Evolutionary conservation across 2,113 vertebrate species (phyloP).

Genomic region (Elephantulus edwardii): DNA sequence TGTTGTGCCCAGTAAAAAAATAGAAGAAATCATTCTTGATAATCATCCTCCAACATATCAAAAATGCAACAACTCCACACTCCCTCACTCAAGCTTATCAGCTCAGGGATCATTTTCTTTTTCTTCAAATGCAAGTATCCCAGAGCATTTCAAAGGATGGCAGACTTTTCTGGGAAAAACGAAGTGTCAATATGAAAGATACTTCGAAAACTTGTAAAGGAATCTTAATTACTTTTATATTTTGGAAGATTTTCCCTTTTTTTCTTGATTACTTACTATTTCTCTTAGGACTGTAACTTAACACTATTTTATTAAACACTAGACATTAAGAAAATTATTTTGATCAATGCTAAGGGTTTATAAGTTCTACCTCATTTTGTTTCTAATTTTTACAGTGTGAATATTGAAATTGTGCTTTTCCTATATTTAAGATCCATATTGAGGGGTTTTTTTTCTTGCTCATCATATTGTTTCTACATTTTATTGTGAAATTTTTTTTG

Average conservation of each 20-base stretch:
- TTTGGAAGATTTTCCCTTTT: background rate
- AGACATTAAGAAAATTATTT: conserved; percentile 33
- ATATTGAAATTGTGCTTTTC: background rate
- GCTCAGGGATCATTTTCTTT: background rate
- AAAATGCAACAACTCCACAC: background rate
- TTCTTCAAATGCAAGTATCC: background rate
- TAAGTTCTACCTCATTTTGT: background rate
- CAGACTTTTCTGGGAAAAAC: background rate
- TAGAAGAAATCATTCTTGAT: background rate
- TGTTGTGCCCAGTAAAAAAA: background rate
- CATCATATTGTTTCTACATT: background rate
- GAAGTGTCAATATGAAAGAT: background rate
- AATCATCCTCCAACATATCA: background rate
- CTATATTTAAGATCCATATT: background rate
- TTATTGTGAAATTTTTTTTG: background rate
- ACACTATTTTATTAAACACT: background rate
- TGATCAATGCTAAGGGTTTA: background rate
- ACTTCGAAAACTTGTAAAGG: background rate
- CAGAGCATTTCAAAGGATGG: background rate
- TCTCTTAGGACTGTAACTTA: background rate
- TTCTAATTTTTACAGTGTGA: background rate
- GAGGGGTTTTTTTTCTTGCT: background rate
- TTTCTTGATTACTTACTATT: conserved; percentile 28
- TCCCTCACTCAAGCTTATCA: background rate
- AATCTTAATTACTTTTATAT: conserved; percentile 32